Evolutionary conservation across 2,888 invertebrate genomes (phyloP).

Genomic region (Mythimna lalbum): DNA sequence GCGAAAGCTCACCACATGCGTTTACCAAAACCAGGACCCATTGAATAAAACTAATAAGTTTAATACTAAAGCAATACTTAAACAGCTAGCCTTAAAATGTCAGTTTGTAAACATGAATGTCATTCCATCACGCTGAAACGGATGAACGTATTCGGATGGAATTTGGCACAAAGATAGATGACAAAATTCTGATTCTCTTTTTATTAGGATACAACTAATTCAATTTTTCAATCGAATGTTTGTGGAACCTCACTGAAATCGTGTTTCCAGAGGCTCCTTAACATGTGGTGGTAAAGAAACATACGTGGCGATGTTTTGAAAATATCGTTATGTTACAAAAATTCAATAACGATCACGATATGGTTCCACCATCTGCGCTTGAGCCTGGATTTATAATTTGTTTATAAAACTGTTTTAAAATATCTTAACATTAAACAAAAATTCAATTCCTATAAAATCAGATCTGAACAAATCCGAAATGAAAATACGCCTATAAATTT

Average conservation of each 20-base stretch:
- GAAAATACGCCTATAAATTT: neutral
- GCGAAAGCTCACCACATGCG: constrained; percentile 90
- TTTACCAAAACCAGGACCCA: constrained; percentile 83
- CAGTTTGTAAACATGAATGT: neutral
- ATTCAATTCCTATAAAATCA: neutral
- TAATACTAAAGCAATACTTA: constrained; percentile 54
- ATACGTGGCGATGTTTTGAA: constrained; percentile 2
- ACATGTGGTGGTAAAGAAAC: neutral
- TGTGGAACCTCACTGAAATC: neutral
- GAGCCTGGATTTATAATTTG: neutral
- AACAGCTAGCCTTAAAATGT: constrained; percentile 15
- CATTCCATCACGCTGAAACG: constrained; percentile 23
- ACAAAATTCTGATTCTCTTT: neutral
- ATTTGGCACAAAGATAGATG: constrained; percentile 35
- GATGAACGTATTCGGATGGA: neutral
- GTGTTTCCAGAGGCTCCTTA: neutral
- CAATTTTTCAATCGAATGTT: constrained; percentile 1
- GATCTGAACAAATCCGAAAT: neutral
- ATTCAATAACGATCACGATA: neutral
- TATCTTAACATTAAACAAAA: neutral
- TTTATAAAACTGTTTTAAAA: neutral
- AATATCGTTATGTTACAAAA: neutral
- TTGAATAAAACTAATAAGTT: constrained; percentile 62
- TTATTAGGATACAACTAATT: neutral
- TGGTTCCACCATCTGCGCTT: neutral